Evolutionary conservation across 1,140 invertebrate species (phyloP), one percentile per base, ranked within the genome.

Genomic region (Drosophila prosaltans): DNA sequence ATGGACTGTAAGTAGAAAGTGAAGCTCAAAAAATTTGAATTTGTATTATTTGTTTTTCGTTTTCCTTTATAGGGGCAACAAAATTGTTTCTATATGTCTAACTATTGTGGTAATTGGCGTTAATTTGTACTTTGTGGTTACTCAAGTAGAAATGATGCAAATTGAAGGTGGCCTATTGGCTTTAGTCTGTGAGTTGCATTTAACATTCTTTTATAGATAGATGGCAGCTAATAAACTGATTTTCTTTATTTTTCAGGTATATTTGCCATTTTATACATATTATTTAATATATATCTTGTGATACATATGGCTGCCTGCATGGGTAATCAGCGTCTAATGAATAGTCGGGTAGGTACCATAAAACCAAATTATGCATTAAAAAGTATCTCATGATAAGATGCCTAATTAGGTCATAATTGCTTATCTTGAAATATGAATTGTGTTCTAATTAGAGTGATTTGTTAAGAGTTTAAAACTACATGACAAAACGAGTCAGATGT

Each of bases 71-170:
- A 96, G 95, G 72, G 92, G 92, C 24, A 96, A 95, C 80, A 96
- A 95, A 92, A 92, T 96, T n/a, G 91, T 96, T 16, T 93, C 96
- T 0, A 94, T 94, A 41, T 36, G 94, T 1, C 91, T 97, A 16
- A 95, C 96, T 6, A 81, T 95, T 8, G 88, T 96, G 24, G 95
- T 98, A 1, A 97, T 98, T 81, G 91, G 86, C 9, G 97, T 98
- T 73, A 98, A 98, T 90, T 93, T 97, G 57, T 97, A 95, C 90
- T 97, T 98, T 92, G 96, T 97, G 2, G 92, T 94, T 21, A 92
- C 93, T 26, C 95, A 94, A 74, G 94, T 96, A 0, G 86, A 94
- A 9, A 76, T 93, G 1, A 82, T 92, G 21, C 72, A 95, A 36
- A 93, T 95, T 2, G 72, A 93, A 48, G 95, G 94, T 92, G 92